A percentile compares a stretch with the other conserved stretches of the same genome.
phyloP scores from a whole-genome alignment of 1,140 invertebrate species.

The Sinella curviseta region DNA sequence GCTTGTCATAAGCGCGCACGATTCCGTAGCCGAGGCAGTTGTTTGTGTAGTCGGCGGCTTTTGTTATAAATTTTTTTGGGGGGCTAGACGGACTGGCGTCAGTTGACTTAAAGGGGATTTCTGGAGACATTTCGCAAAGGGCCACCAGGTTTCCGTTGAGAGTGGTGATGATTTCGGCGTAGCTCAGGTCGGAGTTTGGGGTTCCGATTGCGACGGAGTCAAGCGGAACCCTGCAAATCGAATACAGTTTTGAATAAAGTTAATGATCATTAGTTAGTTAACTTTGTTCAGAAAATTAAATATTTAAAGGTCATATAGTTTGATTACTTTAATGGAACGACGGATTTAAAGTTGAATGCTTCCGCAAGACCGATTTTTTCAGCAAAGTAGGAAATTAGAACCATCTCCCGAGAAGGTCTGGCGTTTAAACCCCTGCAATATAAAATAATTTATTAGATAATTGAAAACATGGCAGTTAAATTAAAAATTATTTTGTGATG shows the following conservation, averaged over 20 bases:
- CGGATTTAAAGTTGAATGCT: background rate
- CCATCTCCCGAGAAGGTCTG: conserved; percentile 33
- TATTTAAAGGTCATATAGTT: background rate
- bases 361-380: background rate
- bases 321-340: background rate
- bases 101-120: background rate
- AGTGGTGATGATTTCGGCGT: conserved; percentile 22
- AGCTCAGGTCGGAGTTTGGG: background rate
- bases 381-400: conserved; percentile 40
- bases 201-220: conserved; percentile 4
- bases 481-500: background rate
- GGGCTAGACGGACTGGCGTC: background rate
- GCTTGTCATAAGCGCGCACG: conserved; percentile 25
- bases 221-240: background rate
- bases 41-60: conserved; percentile 7
- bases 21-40: conserved; percentile 37
- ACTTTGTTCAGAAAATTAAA: background rate
- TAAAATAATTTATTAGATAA: background rate
- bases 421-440: conserved; percentile 34
- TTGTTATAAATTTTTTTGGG: conserved; percentile 1
- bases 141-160: conserved; percentile 41
- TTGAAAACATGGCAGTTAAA: background rate
- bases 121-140: conserved; percentile 26
- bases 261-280: background rate
- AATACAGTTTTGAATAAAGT: background rate